Evolutionary conservation across 2,113 vertebrate species (phyloP).

Genomic region (Gallinago jamesoni): DNA sequence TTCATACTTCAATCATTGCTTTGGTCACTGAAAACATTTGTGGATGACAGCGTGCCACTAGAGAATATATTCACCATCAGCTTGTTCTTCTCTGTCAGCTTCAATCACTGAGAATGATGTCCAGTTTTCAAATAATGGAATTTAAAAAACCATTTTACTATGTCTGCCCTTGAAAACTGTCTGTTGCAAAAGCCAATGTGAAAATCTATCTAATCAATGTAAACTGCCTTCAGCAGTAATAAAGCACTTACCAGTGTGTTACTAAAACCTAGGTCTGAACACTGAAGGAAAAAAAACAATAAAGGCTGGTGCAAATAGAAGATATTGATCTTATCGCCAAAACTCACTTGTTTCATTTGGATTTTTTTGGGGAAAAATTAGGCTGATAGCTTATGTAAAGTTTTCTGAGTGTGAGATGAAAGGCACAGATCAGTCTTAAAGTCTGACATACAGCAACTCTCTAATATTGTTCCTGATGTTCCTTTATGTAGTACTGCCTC

Average conservation of each 20-base stretch:
- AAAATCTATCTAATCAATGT: conserved; percentile 36
- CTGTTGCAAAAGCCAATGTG: conserved; percentile 5
- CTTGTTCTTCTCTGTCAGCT: conserved; percentile 17
- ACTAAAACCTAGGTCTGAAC: neutral
- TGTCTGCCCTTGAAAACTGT: conserved; percentile 41
- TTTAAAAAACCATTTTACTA: neutral
- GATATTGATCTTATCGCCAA: neutral
- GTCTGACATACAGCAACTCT: neutral
- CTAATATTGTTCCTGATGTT: neutral
- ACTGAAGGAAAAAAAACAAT: neutral
- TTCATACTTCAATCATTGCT: neutral
- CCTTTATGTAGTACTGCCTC: neutral
- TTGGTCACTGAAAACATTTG: conserved; percentile 17
- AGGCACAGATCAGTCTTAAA: neutral
- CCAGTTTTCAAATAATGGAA: conserved; percentile 37
- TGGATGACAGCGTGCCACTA: neutral
- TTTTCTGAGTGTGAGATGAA: neutral
- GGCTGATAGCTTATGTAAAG: neutral
- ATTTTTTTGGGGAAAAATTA: neutral
- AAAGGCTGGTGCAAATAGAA: neutral
- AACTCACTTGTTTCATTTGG: neutral
- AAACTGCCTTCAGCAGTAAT: neutral
- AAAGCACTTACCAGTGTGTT: neutral
- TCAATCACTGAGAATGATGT: conserved; percentile 41
- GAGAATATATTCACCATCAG: conserved; percentile 17